Base-by-base conservation (phyloP, 2,113 vertebrate genomes). In the Pseudorectes ferrugineus region DNA sequence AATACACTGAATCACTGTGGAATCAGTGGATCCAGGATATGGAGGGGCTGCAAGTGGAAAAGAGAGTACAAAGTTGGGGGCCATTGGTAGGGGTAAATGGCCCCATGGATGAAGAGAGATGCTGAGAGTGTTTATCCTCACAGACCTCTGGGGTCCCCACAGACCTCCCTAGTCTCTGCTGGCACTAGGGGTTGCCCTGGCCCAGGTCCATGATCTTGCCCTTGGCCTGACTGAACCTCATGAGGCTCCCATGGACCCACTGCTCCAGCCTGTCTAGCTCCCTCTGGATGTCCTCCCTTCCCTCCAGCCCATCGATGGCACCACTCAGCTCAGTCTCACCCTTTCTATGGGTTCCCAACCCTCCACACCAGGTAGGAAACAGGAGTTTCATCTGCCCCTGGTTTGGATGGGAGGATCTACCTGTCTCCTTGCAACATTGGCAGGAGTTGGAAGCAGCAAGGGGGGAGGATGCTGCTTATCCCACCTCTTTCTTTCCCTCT, bases 301-400 rank as follows among this genome's bases (percentile, higher is more conserved):
- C 71, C 61, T 78, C 61, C 45, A 65, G 35, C 6, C 0, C 22
- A 10, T 16, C 0, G 0, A 18, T 49, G 10, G 29, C 66, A 68
- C 28, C 40, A 3, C 14, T 26, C 42, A 58, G 31, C 43, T 54
- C 6, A 2, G 11, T 63, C 28, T 80, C 68, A 54, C 25, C 62
- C 58, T 67, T 35, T 29, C 58, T 26, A 0, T 8, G 23, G 9
- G 29, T 68, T 54, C 58, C 12, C 15, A 28, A 15, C 59, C 40
- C 38, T 57, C 25, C 17, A 26, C 5, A 2, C 33, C 54, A 40
- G 24, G 17, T 11, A 38, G 24, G 38, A 29, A 71, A n/a, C 1
- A 0, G 33, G 46, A 77, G 12, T 42, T 80, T 38, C 26, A 46
- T 84, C 85, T 88, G 38, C 19, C 42, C 74, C 15, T 38, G 29